A percentile compares a stretch with the other conserved stretches of the same genome.
Conservation (phyloP, 2,113 vertebrate genomes). For the Epinephelus cyanopodus region DNA sequence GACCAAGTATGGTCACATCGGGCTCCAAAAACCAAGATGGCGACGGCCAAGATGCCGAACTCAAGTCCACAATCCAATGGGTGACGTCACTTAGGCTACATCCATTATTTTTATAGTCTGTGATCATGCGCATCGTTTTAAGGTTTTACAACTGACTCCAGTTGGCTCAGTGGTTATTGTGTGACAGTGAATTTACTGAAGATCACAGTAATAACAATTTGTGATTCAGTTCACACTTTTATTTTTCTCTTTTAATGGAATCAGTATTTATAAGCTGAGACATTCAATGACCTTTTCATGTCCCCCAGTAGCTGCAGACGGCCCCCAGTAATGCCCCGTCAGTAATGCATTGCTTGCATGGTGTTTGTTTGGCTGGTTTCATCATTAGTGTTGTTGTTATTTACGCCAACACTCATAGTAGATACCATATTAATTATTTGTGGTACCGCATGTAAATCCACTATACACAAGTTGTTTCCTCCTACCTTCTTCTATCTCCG, state of each 20-base stretch:
- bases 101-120: too few species aligned
- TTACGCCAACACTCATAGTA: background rate
- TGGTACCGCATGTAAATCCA: background rate
- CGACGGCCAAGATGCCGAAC: too few species aligned
- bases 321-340: too few species aligned
- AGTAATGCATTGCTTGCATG: background rate
- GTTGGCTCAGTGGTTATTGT: too few species aligned
- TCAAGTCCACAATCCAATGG: too few species aligned
- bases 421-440: conserved; percentile 9
- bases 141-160: background rate
- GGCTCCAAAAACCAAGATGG: too few species aligned
- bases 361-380: background rate
- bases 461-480: background rate
- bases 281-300: background rate
- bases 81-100: too few species aligned
- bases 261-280: background rate
- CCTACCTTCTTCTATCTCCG: conserved; percentile 13
- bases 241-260: background rate
- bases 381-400: background rate
- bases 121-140: too few species aligned
- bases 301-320: background rate
- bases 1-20: too few species aligned
- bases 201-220: too few species aligned
- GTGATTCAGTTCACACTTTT: too few species aligned
- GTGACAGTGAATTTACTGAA: too few species aligned